Evolutionary conservation across 2,888 invertebrate genomes (phyloP).

Genomic region (Ctenicera cuprea): DNA sequence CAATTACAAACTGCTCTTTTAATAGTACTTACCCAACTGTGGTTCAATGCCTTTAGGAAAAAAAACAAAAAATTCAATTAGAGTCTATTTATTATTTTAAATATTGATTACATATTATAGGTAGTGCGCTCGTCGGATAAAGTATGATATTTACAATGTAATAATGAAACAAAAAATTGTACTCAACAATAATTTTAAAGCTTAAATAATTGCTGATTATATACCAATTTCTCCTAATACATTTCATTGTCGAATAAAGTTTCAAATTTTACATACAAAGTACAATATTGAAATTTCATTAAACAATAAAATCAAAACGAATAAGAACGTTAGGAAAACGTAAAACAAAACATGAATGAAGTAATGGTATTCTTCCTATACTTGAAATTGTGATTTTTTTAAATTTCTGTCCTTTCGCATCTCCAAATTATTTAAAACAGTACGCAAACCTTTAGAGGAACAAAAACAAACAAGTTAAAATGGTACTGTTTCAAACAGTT

Average conservation of each 20-base stretch:
- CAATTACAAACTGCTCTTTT: too few species aligned
- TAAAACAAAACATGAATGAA: slow-evolving; percentile 33
- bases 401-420: slow-evolving; percentile 44
- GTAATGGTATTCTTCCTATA: slow-evolving; percentile 30
- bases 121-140: slow-evolving; percentile 72
- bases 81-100: slow-evolving; percentile 73
- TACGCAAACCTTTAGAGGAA: slow-evolving; percentile 45
- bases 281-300: not conserved
- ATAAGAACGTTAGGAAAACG: slow-evolving; percentile 17
- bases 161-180: slow-evolving; percentile 70
- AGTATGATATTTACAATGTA: slow-evolving; percentile 74
- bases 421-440: slow-evolving; percentile 68
- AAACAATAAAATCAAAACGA: slow-evolving; percentile 3
- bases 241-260: slow-evolving; percentile 40
- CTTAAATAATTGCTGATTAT: slow-evolving; percentile 58
- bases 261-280: not conserved
- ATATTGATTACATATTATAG: slow-evolving; percentile 74
- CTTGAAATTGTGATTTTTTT: slow-evolving; percentile 37
- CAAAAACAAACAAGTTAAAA: slow-evolving; percentile 49
- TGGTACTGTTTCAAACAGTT: slow-evolving; percentile 64
- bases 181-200: slow-evolving; percentile 71
- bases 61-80: slow-evolving; percentile 56
- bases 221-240: slow-evolving; percentile 46
- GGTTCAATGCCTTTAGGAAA: not conserved
- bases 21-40: not conserved